Base-by-base conservation (phyloP, 2,113 vertebrate genomes). In the Numida meleagris region DNA sequence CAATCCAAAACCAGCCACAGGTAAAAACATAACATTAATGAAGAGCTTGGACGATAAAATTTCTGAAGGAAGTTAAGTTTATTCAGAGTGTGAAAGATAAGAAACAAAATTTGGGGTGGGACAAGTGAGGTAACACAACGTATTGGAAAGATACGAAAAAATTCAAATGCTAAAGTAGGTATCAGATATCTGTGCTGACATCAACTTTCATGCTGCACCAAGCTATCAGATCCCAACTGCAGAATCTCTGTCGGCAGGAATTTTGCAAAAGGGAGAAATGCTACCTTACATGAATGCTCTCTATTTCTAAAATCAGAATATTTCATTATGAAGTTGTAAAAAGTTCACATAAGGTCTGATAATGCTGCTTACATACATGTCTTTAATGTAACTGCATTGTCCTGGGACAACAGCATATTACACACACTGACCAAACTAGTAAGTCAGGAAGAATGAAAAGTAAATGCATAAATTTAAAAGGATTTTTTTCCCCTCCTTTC, bases 231-330 rank as follows among this genome's bases (percentile, higher is more conserved):
- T 62, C 38, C 46, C 88, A 65, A 4, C 6, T 79, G 29, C 0
- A 43, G 38, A 80, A 72, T 20, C 7, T 5, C 50, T 73, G 51
- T 14, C 45, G 83, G 29, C 0, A 65, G 43, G 16, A 71, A 66
- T 0, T 0, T 14, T 33, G 19, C 10, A 62, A 82, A 14, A 71
- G 66, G 82, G 42, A 55, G 48, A 82, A 82, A 68, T 34, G 25
- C 2, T 21, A 53, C 14, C 21, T 90, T n/a, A n/a, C 36, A 48
- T 0, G 1, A 62, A 67, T 0, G 0, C 21, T 78, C 36, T 58
- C 1, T 3, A 58, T 50, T 82, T 79, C 61, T 46, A 53, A 85
- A 75, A 17, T 8, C 27, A 75, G 38, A 80, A 27, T 12, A 27
- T 1, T 42, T 6, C 29, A 16, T 38, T 34, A 58, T 21, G 6